Percentiles rank a stretch among this genome's conserved stretches.
phyloP scores from a whole-genome alignment of 2,113 vertebrate genomes.

The Mola mola region DNA sequence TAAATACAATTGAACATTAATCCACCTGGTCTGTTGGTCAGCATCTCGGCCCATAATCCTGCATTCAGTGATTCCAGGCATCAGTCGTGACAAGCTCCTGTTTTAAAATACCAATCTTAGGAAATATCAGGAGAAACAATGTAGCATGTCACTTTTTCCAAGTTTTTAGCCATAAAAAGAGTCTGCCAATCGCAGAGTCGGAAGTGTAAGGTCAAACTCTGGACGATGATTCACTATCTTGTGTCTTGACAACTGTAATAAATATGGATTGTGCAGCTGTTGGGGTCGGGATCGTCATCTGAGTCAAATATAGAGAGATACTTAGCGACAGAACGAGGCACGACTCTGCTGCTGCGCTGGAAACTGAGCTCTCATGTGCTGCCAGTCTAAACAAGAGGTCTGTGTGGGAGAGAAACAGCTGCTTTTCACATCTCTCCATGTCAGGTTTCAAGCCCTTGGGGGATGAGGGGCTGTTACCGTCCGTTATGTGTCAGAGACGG shows the following conservation, averaged over 20 bases:
- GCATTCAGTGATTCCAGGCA: too few relatives aligned
- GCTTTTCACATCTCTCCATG: constrained; percentile 61
- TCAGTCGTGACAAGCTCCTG: too few relatives aligned
- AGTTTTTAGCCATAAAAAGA: too few relatives aligned
- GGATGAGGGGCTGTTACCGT: constrained; percentile 9
- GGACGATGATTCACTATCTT: neutral
- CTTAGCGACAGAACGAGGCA: constrained; percentile 32
- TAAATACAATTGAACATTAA: too few relatives aligned
- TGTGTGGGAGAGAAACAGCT: constrained; percentile 74
- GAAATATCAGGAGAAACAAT: too few relatives aligned
- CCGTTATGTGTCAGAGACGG: constrained; percentile 26
- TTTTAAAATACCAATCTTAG: too few relatives aligned
- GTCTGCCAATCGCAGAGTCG: too few relatives aligned
- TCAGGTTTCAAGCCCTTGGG: constrained; percentile 50
- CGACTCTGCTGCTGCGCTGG: constrained; percentile 39
- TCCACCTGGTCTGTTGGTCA: too few relatives aligned
- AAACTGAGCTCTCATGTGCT: constrained; percentile 53
- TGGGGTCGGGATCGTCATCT: too few relatives aligned
- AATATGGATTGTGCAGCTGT: constrained; percentile 11
- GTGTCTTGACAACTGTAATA: constrained; percentile 10
- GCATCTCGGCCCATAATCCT: too few relatives aligned
- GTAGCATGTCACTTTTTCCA: too few relatives aligned
- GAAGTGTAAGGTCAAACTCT: too few relatives aligned
- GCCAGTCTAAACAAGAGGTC: constrained; percentile 68
- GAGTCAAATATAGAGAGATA: constrained; percentile 21